These are phyloP conservation scores for Cebidichthys violaceus DNA, from an alignment of 2,113 vertebrate species.

Conservation along the genomic window DNA sequence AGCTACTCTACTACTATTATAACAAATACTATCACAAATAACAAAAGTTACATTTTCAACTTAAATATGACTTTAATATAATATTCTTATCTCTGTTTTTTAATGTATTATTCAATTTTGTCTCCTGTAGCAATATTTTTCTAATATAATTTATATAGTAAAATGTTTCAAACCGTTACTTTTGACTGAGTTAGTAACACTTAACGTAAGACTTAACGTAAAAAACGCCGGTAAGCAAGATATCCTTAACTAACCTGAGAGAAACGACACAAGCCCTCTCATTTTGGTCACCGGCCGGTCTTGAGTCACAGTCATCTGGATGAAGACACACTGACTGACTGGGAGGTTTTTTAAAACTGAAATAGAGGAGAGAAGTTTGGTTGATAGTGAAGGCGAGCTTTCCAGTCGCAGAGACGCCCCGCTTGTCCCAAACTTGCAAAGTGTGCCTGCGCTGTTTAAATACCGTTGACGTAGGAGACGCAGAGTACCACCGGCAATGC, in stretches of 20 bases:
- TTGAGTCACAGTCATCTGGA: conserved; percentile 73
- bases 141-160: no score
- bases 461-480: conserved; percentile 13
- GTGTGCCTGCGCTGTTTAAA: conserved; percentile 17
- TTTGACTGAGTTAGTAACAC: not conserved
- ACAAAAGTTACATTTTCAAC: not conserved
- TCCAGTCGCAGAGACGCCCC: not conserved
- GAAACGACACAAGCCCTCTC: conserved; percentile 79
- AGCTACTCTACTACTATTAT: not conserved
- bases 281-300: conserved; percentile 78
- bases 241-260: conserved; percentile 74
- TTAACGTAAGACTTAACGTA: not conserved
- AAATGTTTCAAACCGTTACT: not conserved
- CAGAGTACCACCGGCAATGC: not conserved
- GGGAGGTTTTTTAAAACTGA: not conserved
- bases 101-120: not conserved
- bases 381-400: not conserved
- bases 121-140: not conserved
- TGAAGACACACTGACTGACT: not conserved
- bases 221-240: not conserved
- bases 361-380: not conserved
- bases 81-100: not conserved
- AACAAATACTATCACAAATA: not conserved
- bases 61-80: not conserved
- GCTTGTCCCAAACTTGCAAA: not conserved